Base-by-base conservation (phyloP, 2,888 invertebrate species). In the Octonoba sinensis region DNA sequence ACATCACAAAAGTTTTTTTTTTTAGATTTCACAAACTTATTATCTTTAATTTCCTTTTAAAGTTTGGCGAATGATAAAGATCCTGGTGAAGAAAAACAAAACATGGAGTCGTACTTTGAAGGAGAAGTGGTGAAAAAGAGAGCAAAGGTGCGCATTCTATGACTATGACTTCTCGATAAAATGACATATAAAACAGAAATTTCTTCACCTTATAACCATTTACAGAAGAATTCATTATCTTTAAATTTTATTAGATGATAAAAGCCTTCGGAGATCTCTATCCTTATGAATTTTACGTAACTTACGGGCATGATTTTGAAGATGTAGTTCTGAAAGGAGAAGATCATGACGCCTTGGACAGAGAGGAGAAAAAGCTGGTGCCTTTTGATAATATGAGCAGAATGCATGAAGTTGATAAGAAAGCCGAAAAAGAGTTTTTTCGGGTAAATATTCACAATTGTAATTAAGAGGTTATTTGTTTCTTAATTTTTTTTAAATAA, bases 191-290 rank as follows among this genome's bases (percentile, higher is more conserved):
- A 27, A 27, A 3, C 3, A 27, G 27, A 27, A 27, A 27, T 27
- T 27, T 27, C 6, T 27, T 27, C 27, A 27, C 27, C 6, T 3
- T 27, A 6, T 6, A 27, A 27, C 6, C 6, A 6, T 3, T 27
- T 27, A 3, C 27, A 27, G 6, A 27, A 6, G 27, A 27, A 20
- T 18, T 59, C 20, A 11, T 11, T 70, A 15, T 36, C 36, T 66
- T n/a, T 47, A 3, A 15, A 49, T 3, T n/a, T 27, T 64, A 51
- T 22, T 62, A 79, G 79, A 73, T 73, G 73, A 47, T 60, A 36
- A 73, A 79, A 62, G 73, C 64, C 0, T 69, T 73, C 46, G 79
- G 66, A 13, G 79, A 79, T 64, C 44, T 51, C 13, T 46, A 73
- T 46, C 79, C 73, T 3, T 79, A 69, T 18, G 27, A 46, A n/a